Evolutionary conservation across 2,888 invertebrate species (phyloP), one percentile per base, ranked within the genome.

Genomic region (Yponomeuta cagnagella): DNA sequence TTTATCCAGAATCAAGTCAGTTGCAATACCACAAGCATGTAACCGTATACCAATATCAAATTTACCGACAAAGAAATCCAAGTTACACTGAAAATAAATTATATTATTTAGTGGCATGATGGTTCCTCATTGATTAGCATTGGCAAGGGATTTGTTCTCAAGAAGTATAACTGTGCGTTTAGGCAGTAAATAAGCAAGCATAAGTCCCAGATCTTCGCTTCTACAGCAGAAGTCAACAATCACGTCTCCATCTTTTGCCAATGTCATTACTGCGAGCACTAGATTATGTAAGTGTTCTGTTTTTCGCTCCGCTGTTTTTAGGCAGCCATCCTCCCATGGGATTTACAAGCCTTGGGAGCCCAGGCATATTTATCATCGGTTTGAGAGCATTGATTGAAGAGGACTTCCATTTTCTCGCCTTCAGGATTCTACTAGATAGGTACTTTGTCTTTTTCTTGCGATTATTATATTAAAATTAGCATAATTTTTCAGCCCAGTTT

Each of bases 141-240:
- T 93, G 2, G 93, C 85, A 71, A 98, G 83, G 0, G 98, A 98
- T 85, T 98, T 98, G 81, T 98, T 98, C 85, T 99, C 98, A 70
- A 98, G 90, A 72, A 99, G 90, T 77, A 98, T 94, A 1, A 98
- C 89, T 73, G 94, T 93, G 81, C 97, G 97, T 31, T 94, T 87
- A 0, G 98, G 98, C 69, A 98, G 85, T 63, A 96, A 89, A 77
- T 95, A 92, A 0, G 98, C 98, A 37, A 98, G 81, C 6, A 98
- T 84, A 73, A 98, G 96, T 0, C 98, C 98, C 72, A 98, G 91
- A 87, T 98, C 98, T 0, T 98, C 98, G 77, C 97, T 96, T 2
- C 98, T 98, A 78, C 97, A 96, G 83, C 98, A 98, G 86, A 98
- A 98, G 84, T 99, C 98, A 0, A 98, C 96, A 76, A 98, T 96